Evolutionary conservation across 1,140 invertebrate genomes (phyloP).

Genomic region (Trinorchestia longiramus): DNA sequence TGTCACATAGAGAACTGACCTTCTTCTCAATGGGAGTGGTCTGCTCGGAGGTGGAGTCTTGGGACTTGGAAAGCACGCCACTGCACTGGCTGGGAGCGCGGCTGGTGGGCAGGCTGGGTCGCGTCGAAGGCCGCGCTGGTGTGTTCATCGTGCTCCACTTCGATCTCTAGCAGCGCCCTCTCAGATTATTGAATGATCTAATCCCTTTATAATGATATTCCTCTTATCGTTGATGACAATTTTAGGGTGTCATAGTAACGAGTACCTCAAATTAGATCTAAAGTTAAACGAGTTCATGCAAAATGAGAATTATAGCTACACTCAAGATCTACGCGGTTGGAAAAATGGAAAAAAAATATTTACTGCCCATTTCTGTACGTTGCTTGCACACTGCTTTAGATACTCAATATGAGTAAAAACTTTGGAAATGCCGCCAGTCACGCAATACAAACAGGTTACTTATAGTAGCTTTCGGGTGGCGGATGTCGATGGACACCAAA

Average conservation of each 20-base stretch:
- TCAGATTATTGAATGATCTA: no score
- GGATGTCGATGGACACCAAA: not conserved
- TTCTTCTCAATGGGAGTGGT: conserved; percentile 44
- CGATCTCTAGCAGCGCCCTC: not conserved
- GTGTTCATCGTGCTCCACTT: not conserved
- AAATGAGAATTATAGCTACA: not conserved
- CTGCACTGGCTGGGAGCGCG: conserved; percentile 37
- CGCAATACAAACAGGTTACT: not conserved
- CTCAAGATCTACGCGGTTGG: no score
- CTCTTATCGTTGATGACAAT: not conserved
- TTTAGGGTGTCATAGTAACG: not conserved
- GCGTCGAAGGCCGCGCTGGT: conserved; percentile 14
- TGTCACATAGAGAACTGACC: not conserved
- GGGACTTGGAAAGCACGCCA: conserved; percentile 11
- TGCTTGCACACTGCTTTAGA: not conserved
- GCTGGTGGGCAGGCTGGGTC: conserved; percentile 20
- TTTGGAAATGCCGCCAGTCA: not conserved
- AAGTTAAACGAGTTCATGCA: not conserved
- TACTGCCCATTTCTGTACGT: no score
- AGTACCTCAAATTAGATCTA: not conserved
- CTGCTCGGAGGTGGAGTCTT: conserved; percentile 44
- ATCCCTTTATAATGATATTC: not conserved
- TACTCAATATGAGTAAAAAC: not conserved
- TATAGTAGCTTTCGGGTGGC: not conserved
- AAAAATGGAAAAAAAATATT: no score